Evolutionary conservation across 2,888 invertebrate species (phyloP).

Genomic region (Oscheius myriophilus): DNA sequence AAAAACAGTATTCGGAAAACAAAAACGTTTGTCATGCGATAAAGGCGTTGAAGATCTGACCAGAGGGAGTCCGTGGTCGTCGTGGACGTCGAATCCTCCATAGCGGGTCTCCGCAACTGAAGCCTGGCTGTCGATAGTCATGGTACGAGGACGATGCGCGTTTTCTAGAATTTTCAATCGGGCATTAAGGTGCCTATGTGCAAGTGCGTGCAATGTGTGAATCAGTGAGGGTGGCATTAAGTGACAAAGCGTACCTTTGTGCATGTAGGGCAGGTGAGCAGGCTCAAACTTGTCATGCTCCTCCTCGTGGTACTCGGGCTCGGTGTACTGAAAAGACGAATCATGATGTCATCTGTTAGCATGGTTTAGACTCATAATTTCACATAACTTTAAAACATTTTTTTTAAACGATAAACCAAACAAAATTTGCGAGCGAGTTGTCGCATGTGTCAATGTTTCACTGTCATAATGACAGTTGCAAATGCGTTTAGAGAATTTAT

Average conservation of each 20-base stretch:
- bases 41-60: slow-evolving; percentile 26
- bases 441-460: too few relatives aligned
- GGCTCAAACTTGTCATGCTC: slow-evolving; percentile 25
- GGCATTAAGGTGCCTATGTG: neutral
- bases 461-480: too few relatives aligned
- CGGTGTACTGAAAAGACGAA: slow-evolving; percentile 1
- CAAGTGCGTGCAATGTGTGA: neutral
- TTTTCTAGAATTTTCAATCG: slow-evolving; percentile 10
- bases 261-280: slow-evolving; percentile 24
- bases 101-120: slow-evolving; percentile 62
- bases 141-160: slow-evolving; percentile 48
- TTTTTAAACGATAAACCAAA: too few relatives aligned
- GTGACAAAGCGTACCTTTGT: slow-evolving; percentile 10
- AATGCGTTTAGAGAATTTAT: too few relatives aligned
- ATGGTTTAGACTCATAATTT: too few relatives aligned
- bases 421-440: too few relatives aligned
- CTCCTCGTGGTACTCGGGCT: slow-evolving; percentile 14
- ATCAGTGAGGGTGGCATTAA: slow-evolving; percentile 1
- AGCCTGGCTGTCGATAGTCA: slow-evolving; percentile 58
- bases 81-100: slow-evolving; percentile 61
- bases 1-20: neutral
- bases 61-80: slow-evolving; percentile 49
- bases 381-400: too few relatives aligned
- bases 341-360: too few relatives aligned
- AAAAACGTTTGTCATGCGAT: neutral